Base-by-base conservation (phyloP, 2,113 vertebrate species). In the Phoenicopterus ruber region DNA sequence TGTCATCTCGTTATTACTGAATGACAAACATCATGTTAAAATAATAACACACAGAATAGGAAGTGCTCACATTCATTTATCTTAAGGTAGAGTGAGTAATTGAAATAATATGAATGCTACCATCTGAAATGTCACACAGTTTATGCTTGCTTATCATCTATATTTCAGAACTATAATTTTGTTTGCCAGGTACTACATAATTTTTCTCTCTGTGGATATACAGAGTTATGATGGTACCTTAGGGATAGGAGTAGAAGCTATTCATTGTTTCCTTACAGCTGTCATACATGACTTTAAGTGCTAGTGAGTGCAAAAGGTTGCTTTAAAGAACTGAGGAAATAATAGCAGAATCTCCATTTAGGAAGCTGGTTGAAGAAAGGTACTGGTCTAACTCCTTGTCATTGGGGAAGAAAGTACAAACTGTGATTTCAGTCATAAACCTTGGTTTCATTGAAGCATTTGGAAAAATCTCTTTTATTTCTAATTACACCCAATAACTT, bases 1-100 rank as follows among this genome's bases (percentile, higher is more conserved):
- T 98, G 97, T 98, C 98, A 98, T 98, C 97, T 98, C 96, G 93
- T 98, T 98, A 98, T 98, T 98, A 98, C 97, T 97, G 97, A 98
- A 97, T 98, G 98, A 98, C 98, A 98, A 97, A 97, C 96, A 98
- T 95, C 97, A 97, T 98, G 97, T 98, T 98, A 98, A 98, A 97
- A 97, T 98, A 98, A 97, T 98, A 98, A 97, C 92, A 94, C 62
- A 95, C 93, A 92, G 95, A 97, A 97, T 92, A 96, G 97, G 92
- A 97, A 97, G 90, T 96, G 94, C 88, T 97, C 95, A 95, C 85
- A 88, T 97, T 98, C 90, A 98, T 98, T 98, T 98, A 97, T 96
- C 93, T 97, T 98, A 97, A 96, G 93, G 92, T 98, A 98, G 97
- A 95, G 85, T 94, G 91, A 96, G 81, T 98, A 96, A 98, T 97